These are phyloP conservation scores for Semotilus atromaculatus DNA, from an alignment of 2,797 vertebrate species.

Conservation along the genomic window DNA sequence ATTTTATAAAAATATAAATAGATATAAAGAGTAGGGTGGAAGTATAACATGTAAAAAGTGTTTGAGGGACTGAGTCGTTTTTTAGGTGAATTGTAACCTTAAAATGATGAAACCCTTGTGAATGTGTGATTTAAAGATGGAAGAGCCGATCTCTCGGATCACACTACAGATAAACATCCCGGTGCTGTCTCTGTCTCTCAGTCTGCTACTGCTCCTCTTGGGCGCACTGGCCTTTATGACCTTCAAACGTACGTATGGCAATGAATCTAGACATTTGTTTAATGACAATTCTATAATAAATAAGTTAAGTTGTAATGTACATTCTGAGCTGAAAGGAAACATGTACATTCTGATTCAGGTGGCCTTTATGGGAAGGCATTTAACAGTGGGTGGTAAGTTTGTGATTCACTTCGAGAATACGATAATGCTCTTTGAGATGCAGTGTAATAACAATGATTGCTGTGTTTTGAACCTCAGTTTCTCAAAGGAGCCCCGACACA, in stretches of 20 bases:
- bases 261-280: neutral
- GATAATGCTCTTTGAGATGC: neutral
- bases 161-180: constrained; percentile 77
- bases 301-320: neutral
- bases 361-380: constrained; percentile 67
- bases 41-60: neutral
- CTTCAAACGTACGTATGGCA: constrained; percentile 71
- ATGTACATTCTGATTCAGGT: constrained; percentile 62
- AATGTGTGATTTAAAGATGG: constrained; percentile 64
- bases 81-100: neutral
- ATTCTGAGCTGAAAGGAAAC: neutral
- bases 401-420: neutral
- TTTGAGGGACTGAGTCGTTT: neutral
- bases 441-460: neutral
- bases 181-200: constrained; percentile 74
- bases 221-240: constrained; percentile 68
- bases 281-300: neutral
- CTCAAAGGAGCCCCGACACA: constrained; percentile 78
- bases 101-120: neutral
- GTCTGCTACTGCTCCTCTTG: constrained; percentile 65
- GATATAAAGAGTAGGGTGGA: neutral
- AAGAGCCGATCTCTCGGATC: constrained; percentile 69
- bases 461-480: constrained; percentile 65
- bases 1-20: neutral
- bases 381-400: constrained; percentile 73